Base-by-base conservation (phyloP, 2,797 vertebrate species). In the Squalus acanthias region DNA sequence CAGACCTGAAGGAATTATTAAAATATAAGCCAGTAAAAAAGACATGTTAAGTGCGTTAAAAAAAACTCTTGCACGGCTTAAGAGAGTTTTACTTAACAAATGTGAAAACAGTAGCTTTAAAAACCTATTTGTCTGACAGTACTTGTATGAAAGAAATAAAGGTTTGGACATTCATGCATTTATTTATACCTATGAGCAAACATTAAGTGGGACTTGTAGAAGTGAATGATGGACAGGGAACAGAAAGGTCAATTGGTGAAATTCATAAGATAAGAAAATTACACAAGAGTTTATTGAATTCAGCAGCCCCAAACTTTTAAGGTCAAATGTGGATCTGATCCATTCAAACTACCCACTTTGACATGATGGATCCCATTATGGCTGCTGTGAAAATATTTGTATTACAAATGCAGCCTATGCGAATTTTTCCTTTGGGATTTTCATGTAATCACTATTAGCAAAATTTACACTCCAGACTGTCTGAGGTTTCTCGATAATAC, bases 1-100 rank as follows among this genome's bases (percentile, higher is more conserved):
- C 60, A 65, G 89, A 65, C 29, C 60, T 63, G 10, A 3, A 63
- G 5, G 46, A 95, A 95, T 95, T 76, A 57, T 95, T 95, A 95
- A 95, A n/a, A 95, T n/a, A 20, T 76, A 76, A 95, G 2, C 24
- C 70, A 39, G 33, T 94, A 95, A 95, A 74, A 72, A 95, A 57
- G 39, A 22, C 9, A 72, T 53, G 13, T 39, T 65, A 65, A 94
- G 26, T 33, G 17, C 60, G 70, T 9, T 6, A 8, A 72, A 95
- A 95, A 70, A 57, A 50, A 9, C 92, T 50, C 65, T 70, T 24
- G 20, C 22, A 95, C 46, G 39, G 67, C 39, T 70, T 94, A 57
- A 33, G 69, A 50, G 22, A 72, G 13, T 95, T 95, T 69, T 22
- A 72, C 67, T 95, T 29, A 50, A 95, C 92, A 24, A 17, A 50